Conservation (phyloP, 2,888 invertebrate genomes). For the Lochmaea capreae region DNA sequence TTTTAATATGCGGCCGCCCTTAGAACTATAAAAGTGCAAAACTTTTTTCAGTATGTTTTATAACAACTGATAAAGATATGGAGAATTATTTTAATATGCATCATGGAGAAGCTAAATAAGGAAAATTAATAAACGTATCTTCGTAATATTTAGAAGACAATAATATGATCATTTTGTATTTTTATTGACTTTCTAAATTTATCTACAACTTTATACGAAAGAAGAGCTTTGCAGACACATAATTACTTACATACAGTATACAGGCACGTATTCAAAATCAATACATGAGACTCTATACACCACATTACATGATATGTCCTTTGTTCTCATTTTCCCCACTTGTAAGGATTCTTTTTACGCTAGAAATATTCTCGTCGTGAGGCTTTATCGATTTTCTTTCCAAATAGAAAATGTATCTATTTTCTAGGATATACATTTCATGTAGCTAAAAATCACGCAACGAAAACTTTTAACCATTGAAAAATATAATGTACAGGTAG, state of each 20-base stretch:
- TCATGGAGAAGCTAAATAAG: too few relatives aligned
- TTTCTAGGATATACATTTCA: constrained; percentile 15
- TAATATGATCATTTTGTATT: too few relatives aligned
- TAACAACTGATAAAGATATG: too few relatives aligned
- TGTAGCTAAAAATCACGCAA: constrained; percentile 6
- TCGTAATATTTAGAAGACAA: too few relatives aligned
- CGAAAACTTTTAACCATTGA: not conserved
- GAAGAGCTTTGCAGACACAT: not conserved
- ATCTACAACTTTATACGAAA: too few relatives aligned
- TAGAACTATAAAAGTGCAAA: too few relatives aligned
- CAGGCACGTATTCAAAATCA: constrained; percentile 14
- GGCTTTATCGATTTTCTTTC: constrained; percentile 40
- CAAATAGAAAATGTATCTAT: constrained; percentile 29
- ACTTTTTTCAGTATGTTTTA: too few relatives aligned
- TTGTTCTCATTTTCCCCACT: constrained; percentile 55
- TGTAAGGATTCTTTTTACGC: constrained; percentile 56
- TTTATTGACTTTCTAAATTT: too few relatives aligned
- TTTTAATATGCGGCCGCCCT: too few relatives aligned
- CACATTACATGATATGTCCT: constrained; percentile 35
- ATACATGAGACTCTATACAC: constrained; percentile 28
- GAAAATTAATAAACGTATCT: too few relatives aligned
- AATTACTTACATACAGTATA: not conserved
- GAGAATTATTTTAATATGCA: too few relatives aligned
- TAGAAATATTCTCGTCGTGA: constrained; percentile 30
- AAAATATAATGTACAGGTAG: not conserved